A percentile compares a stretch with the other conserved stretches of the same genome.
Conservation (phyloP, 2,888 invertebrate genomes). For the Cyclophora albipunctata region DNA sequence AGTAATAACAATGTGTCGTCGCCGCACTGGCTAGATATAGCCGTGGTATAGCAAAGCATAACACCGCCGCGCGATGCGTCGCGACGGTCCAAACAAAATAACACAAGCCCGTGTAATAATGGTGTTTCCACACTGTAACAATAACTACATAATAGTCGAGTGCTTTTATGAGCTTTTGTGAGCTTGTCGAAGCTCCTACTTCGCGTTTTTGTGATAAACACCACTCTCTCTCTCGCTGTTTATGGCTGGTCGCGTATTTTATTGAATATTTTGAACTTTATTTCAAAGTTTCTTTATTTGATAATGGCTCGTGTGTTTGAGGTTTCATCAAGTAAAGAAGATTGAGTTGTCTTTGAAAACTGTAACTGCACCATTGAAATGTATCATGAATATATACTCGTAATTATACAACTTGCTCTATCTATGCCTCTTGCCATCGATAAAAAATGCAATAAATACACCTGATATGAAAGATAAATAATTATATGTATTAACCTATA, state of each 20-base stretch:
- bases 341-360: too few species aligned
- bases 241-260: slow-evolving; percentile 54
- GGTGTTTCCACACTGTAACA: slow-evolving; percentile 75
- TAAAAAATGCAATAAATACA: too few species aligned
- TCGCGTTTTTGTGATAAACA: slow-evolving; percentile 63
- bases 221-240: slow-evolving; percentile 46
- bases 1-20: slow-evolving; percentile 1
- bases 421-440: too few species aligned
- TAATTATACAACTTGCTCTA: too few species aligned
- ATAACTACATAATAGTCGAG: slow-evolving; percentile 75
- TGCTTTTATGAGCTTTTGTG: slow-evolving; percentile 75
- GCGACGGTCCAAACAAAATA: slow-evolving; percentile 62
- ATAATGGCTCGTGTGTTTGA: slow-evolving; percentile 31
- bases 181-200: slow-evolving; percentile 70
- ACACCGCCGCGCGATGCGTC: slow-evolving; percentile 28
- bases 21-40: not conserved
- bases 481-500: too few species aligned
- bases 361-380: too few species aligned
- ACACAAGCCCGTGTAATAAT: slow-evolving; percentile 67
- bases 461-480: too few species aligned
- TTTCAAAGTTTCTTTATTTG: too few species aligned
- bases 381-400: too few species aligned
- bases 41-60: slow-evolving; percentile 12
- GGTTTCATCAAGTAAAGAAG: too few species aligned
- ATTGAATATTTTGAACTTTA: slow-evolving; percentile 54